Conservation (phyloP, 2,113 vertebrate genomes). For the Cololabis saira region DNA sequence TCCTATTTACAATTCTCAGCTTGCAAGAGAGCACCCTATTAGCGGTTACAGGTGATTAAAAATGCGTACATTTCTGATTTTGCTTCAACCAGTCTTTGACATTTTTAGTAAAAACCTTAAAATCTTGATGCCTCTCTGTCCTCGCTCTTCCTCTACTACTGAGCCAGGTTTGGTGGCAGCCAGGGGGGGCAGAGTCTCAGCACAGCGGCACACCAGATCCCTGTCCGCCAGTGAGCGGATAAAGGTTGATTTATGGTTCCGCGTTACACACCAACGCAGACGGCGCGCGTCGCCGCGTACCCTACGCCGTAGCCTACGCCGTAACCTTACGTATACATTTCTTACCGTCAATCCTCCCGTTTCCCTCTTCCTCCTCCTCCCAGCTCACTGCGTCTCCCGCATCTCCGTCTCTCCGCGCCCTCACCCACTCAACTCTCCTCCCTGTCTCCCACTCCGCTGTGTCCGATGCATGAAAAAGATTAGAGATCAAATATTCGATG, state of each 20-base stretch:
- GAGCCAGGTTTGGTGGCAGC: constrained; percentile 56
- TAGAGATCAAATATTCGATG: constrained; percentile 10
- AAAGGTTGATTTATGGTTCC: no score
- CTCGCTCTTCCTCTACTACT: constrained; percentile 54
- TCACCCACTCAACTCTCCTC: constrained; percentile 58
- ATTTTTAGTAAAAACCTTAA: no score
- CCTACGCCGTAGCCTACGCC: no score
- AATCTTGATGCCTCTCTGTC: not conserved
- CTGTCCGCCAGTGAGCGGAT: constrained; percentile 51
- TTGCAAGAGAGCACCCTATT: no score
- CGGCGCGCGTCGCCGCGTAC: no score
- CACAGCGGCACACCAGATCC: constrained; percentile 37
- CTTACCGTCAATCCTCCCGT: constrained; percentile 77
- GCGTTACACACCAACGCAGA: no score
- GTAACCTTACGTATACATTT: constrained; percentile 74
- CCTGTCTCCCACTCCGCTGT: constrained; percentile 38
- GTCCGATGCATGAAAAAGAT: constrained; percentile 61
- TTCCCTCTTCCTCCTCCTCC: constrained; percentile 58
- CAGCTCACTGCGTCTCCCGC: constrained; percentile 78
- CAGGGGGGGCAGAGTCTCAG: constrained; percentile 16
- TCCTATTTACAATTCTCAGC: no score
- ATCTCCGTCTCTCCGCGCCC: constrained; percentile 69
- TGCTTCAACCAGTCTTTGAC: no score
- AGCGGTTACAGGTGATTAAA: no score
- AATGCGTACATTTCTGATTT: no score